Evolutionary conservation across 2,113 vertebrate species (phyloP).

Genomic region (Castor canadensis): DNA sequence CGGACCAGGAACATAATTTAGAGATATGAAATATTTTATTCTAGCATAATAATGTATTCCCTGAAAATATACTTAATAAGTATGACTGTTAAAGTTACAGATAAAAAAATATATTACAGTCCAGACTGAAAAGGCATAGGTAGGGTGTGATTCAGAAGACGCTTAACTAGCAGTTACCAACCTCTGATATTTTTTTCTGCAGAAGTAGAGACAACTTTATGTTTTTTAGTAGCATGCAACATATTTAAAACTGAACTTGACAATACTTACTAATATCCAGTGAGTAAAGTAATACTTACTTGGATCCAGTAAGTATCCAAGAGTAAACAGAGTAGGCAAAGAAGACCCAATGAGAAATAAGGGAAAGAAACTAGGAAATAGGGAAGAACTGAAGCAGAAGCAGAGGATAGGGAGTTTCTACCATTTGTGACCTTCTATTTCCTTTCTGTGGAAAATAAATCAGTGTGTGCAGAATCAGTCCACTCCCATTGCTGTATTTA

Average conservation of each 20-base stretch:
- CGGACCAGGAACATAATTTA: neutral
- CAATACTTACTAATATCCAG: neutral
- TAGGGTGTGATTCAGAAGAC: neutral
- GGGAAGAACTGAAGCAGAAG: neutral
- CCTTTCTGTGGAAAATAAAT: neutral
- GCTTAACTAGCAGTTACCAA: neutral
- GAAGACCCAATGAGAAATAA: neutral
- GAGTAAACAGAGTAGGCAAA: neutral
- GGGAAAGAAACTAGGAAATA: neutral
- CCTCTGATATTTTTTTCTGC: neutral
- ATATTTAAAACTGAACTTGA: neutral
- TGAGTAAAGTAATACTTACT: neutral
- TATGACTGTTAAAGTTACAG: neutral
- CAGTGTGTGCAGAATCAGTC: too few species aligned
- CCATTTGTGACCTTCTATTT: neutral
- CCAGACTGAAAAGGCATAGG: neutral
- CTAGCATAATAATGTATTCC: neutral
- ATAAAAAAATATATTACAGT: neutral
- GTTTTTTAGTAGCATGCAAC: neutral
- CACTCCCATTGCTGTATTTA: neutral
- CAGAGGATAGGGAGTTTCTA: neutral
- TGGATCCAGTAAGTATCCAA: too few species aligned
- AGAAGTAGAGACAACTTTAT: neutral
- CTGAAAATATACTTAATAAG: neutral
- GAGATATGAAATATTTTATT: neutral